Evolutionary conservation across 2,888 invertebrate species (phyloP), one percentile per base, ranked within the genome.

Genomic region (Pseudoips prasinana): DNA sequence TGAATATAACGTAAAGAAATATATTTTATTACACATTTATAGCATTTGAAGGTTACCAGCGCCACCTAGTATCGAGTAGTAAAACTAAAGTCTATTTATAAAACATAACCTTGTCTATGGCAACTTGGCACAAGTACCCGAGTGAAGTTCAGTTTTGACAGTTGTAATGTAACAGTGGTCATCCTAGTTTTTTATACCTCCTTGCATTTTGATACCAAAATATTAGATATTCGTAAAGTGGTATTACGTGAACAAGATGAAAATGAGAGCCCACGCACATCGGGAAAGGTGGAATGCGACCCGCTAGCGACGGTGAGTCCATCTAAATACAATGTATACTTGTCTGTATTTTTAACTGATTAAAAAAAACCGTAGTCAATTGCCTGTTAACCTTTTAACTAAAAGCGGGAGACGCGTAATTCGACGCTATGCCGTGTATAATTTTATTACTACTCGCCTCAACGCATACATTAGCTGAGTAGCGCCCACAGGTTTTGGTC

Each of bases 361-460:
- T 86, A 84, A 81, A 85, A 81, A 85, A 85, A 84, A 82, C 83
- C 74, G 80, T 86, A 84, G 87, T 89, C 89, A 89, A 89, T 89
- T 89, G 89, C 66, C 75, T 88, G 87, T 89, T 89, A 89, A 89
- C 89, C 89, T 89, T 89, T 89, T 89, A 89, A 89, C 88, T 88
- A 83, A 85, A 85, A 85, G 84, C 86, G 81, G 80, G 82, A 86
- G 78, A 76, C 76, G 82, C 84, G 88, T 88, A 88, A 88, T 88
- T 85, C 84, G 87, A 88, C 86, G 85, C 87, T 86, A 68, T 74
- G 76, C 73, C 73, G 77, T 82, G 80, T 85, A 83, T 88, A 88
- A 88, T 88, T 87, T 86, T 87, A 87, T 88, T 87, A 88, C 83
- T 73, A 75, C 72, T 79, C 73, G 73, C 63, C 64, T 73, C 70